Conservation (phyloP, 2,888 invertebrate genomes). For the Pammene fasciana region DNA sequence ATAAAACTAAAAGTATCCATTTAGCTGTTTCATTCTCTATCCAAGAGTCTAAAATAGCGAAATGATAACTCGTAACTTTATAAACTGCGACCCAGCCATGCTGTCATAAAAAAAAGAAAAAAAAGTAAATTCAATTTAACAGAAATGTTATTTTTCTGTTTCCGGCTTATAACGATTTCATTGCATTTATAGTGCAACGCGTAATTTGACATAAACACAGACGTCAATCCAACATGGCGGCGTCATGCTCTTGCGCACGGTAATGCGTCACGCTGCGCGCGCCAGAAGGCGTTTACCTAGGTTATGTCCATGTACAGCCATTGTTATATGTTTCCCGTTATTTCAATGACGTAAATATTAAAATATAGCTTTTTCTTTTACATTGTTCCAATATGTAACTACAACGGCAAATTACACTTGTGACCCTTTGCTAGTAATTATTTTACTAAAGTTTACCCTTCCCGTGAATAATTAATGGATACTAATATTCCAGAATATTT, state of each 20-base stretch:
- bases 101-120: too few species aligned
- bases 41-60: too few species aligned
- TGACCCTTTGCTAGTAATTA: too few species aligned
- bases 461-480: too few species aligned
- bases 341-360: not conserved
- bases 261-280: conserved; percentile 33
- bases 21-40: too few species aligned
- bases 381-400: not conserved
- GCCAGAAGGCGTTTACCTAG: conserved; percentile 28
- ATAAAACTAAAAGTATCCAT: too few species aligned
- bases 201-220: conserved; percentile 24
- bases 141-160: not conserved
- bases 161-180: conserved; percentile 6
- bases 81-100: not conserved
- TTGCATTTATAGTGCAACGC: conserved; percentile 8
- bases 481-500: too few species aligned
- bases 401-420: not conserved
- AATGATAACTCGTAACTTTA: too few species aligned
- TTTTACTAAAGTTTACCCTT: too few species aligned
- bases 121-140: not conserved
- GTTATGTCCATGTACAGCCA: conserved; percentile 23
- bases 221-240: conserved; percentile 36
- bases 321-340: conserved; percentile 17
- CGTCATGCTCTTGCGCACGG: conserved; percentile 31
- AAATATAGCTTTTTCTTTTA: not conserved